Percentiles rank a stretch among this genome's conserved stretches.
phyloP scores from a whole-genome alignment of 2,113 vertebrate species.

The Illadopsis cleaveri region DNA sequence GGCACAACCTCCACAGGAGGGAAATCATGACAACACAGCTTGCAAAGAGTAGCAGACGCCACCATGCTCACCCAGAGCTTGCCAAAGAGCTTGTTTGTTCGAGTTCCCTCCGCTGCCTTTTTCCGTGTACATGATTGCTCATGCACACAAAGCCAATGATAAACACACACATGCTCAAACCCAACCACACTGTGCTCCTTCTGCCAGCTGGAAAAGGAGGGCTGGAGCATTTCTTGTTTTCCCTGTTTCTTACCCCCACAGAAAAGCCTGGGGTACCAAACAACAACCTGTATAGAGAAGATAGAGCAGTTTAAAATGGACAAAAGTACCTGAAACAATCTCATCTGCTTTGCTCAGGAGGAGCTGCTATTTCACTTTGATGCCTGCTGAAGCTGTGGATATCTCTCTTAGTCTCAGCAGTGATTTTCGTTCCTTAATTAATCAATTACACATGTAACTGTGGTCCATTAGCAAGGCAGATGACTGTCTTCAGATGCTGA shows the following conservation, averaged over 20 bases:
- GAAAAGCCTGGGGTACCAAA: neutral
- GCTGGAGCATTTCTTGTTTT: neutral
- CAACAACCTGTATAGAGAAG: neutral
- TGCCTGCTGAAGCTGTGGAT: neutral
- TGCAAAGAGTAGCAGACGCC: neutral
- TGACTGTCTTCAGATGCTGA: constrained; percentile 46
- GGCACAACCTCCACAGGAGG: neutral
- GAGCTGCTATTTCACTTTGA: neutral
- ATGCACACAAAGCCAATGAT: neutral
- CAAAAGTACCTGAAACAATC: neutral
- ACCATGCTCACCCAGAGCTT: neutral
- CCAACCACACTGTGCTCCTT: neutral
- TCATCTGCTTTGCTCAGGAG: neutral
- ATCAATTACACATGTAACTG: constrained; percentile 60
- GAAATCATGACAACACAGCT: neutral
- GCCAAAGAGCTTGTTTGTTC: neutral
- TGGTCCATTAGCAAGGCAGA: constrained; percentile 58
- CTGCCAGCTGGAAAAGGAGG: neutral
- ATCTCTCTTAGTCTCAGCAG: constrained; percentile 33
- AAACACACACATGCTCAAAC: neutral
- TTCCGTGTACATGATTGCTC: neutral
- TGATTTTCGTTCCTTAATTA: constrained; percentile 63
- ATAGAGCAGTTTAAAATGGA: neutral
- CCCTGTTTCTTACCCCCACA: neutral
- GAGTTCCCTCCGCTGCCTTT: neutral